Evolutionary conservation across 2,113 vertebrate genomes (phyloP).

Genomic region (Typhlomys cinereus): DNA sequence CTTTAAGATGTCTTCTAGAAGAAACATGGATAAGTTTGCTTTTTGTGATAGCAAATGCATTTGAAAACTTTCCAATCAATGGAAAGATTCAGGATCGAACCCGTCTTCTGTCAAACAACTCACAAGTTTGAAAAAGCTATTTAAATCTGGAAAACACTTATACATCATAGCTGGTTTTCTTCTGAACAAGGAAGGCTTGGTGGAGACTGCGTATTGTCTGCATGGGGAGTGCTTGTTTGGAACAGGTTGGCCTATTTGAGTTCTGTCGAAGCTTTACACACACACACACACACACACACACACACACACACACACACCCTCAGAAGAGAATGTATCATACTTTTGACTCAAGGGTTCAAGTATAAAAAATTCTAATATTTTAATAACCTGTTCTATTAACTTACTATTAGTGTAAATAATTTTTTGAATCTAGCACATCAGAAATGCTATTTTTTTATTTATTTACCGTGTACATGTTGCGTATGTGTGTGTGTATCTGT

Average conservation of each 20-base stretch:
- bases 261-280: neutral
- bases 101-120: neutral
- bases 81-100: constrained; percentile 37
- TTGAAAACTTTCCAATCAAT: constrained; percentile 10
- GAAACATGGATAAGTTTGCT: neutral
- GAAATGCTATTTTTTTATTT: neutral
- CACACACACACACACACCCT: neutral
- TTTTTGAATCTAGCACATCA: neutral
- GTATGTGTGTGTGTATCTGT: neutral
- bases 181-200: constrained; percentile 18
- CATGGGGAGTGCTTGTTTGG: neutral
- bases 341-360: neutral
- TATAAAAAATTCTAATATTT: no score
- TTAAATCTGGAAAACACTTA: constrained; percentile 8
- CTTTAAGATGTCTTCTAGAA: constrained; percentile 66
- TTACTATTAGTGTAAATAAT: constrained; percentile 10
- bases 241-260: neutral
- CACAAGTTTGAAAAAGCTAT: constrained; percentile 9
- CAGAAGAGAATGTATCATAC: neutral
- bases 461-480: no score
- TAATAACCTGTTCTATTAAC: no score
- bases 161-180: neutral
- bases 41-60: constrained; percentile 5
- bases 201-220: neutral
- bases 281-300: neutral